Base-by-base conservation (phyloP, 2,888 invertebrate genomes). In the Merodon equestris region DNA sequence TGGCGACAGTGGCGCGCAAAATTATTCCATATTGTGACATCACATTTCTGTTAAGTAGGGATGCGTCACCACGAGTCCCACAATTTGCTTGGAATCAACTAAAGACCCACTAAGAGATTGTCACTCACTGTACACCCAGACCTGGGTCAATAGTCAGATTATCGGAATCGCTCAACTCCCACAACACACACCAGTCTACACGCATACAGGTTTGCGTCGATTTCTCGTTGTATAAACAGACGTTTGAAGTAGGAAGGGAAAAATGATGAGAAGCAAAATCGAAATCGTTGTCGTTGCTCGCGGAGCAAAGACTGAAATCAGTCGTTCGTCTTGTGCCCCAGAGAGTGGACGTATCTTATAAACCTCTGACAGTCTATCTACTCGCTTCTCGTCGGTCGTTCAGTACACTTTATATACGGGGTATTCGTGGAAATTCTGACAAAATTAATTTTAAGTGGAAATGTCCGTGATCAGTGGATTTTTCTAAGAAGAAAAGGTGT, bases 401-500 rank as follows among this genome's bases (percentile, higher is more conserved):
- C 57, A 17, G 63, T 63, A 15, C 48, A 48, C 15, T 56, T 53
- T 19, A 17, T 38, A 48, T 34, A n/a, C 14, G 17, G 13, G 10
- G 13, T 14, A 44, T 71, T 72, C 73, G 47, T 68, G 73, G 77
- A 77, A 77, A 67, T 54, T 67, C 53, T 15, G 36, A 72, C 67
- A 38, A 53, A 67, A 72, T 67, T 61, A 40, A 72, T 67, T 77
- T 72, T 73, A 67, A 63, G 48, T 67, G 57, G 67, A 77, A 77
- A 61, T 73, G 70, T 58, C 64, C 75, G 58, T 71, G 60, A 57
- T 61, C 66, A 50, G 56, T 53, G 67, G 77, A 68, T 53, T 73
- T 73, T 77, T 77, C 67, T 63, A 14, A 73, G 77, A 77, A 77
- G 5, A 44, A 54, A 73, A 73, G 76, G 76, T 77, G 76, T 77